Evolutionary conservation across 2,113 vertebrate species (phyloP).

Genomic region (Jacana jacana): DNA sequence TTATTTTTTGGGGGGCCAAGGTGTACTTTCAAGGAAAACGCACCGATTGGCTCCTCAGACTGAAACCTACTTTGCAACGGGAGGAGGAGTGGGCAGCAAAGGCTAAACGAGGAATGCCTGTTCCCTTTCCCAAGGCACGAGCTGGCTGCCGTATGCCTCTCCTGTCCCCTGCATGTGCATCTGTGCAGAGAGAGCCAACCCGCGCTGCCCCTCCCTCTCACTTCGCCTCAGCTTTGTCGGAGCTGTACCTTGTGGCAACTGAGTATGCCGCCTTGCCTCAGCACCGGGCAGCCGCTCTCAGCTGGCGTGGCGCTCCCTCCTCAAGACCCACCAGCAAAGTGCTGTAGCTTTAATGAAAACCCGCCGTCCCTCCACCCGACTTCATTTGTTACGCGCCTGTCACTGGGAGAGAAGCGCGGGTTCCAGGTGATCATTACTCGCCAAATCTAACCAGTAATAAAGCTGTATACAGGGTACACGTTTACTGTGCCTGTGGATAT

Average conservation of each 20-base stretch:
- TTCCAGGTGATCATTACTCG: neutral
- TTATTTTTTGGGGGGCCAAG: neutral
- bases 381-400: neutral
- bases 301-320: neutral
- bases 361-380: too few species aligned
- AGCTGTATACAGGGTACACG: conserved; percentile 62
- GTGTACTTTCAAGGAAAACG: neutral
- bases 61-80: neutral
- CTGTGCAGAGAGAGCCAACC: neutral
- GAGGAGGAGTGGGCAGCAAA: neutral
- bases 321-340: conserved; percentile 28
- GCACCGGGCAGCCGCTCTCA: neutral
- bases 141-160: conserved; percentile 8
- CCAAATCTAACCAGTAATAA: conserved; percentile 5
- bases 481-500: conserved; percentile 52
- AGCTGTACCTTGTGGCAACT: conserved; percentile 24
- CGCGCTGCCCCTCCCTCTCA: neutral
- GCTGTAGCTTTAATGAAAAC: conserved; percentile 26
- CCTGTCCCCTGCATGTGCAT: neutral
- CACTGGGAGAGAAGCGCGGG: neutral
- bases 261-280: conserved; percentile 1
- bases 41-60: neutral
- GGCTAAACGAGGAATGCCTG: neutral
- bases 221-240: conserved; percentile 37
- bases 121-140: neutral